Evolutionary conservation across 2,113 vertebrate species (phyloP), one percentile per base, ranked within the genome.

Genomic region (Thamnaconus septentrionalis): DNA sequence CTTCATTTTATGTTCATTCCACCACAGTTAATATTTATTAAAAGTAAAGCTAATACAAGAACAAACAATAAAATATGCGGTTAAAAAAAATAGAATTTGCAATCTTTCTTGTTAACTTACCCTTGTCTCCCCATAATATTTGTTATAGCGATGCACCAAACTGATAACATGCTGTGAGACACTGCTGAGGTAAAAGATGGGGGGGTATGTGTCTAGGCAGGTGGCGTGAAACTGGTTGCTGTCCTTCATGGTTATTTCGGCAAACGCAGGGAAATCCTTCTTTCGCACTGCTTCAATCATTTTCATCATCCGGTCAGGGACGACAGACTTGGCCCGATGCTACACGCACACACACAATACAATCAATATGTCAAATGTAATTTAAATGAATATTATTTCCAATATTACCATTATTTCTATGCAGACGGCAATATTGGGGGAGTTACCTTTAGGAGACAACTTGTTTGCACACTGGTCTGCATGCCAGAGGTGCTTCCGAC

Each of bases 161-260:
- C 77, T 89, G 48, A 98, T 94, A 81, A 99, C 79, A 41, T 55
- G 89, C 39, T 91, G 88, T 0, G 96, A 98, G 47, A 92, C 64
- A 50, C 93, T 91, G 0, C 69, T 98, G 56, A 99, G 93, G 90
- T 99, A 98, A 78, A 95, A 97, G 83, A 99, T 95, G 39, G 97
- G 97, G 0, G 96, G 97, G 79, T 94, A 97, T 12, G 97, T 99
- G 88, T 99, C 97, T 0, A 98, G 91, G 84, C 97, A 99, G 61
- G 92, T 97, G 81, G 97, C 95, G 0, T 98, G 97, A 77, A 98
- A 97, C 87, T 99, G 97, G 89, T 98, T 99, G 85, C 97, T 99
- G 86, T 98, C 97, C 75, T 89, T 91, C 96, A 99, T 98, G 79
- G 96, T 93, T 47, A 99, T 91, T 76, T 93, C 91, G 31, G 92